Percentiles rank a stretch among this genome's conserved stretches.
Evolutionary conservation across 2,888 invertebrate species (phyloP).

Genomic region (Leuctra nigra): DNA sequence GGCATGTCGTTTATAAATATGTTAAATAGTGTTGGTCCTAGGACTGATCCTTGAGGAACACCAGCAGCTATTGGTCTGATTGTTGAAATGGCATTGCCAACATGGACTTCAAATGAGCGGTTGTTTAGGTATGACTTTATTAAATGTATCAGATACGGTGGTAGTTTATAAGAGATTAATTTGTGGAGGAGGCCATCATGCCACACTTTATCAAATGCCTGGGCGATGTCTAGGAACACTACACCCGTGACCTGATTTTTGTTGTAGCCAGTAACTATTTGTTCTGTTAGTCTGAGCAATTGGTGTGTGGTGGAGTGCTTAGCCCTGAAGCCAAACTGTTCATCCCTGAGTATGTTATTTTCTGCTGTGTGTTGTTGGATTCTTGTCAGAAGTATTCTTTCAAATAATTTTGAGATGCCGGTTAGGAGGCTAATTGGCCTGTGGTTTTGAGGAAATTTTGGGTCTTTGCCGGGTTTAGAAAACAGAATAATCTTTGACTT

Average conservation of each 20-base stretch:
- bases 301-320: slow-evolving; percentile 11
- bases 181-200: slow-evolving; percentile 13
- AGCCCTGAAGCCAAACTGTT: slow-evolving; percentile 14
- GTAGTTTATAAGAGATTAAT: slow-evolving; percentile 14
- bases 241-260: background rate
- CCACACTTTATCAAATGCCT: slow-evolving; percentile 12
- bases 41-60: slow-evolving; percentile 12
- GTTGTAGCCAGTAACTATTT: background rate
- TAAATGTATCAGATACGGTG: background rate
- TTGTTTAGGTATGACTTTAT: slow-evolving; percentile 1
- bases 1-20: slow-evolving; percentile 18
- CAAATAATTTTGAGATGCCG: background rate
- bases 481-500: slow-evolving; percentile 30
- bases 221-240: slow-evolving; percentile 11
- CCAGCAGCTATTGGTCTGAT: slow-evolving; percentile 1
- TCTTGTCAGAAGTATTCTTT: background rate
- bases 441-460: slow-evolving; percentile 27
- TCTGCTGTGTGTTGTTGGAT: slow-evolving; percentile 22
- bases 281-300: background rate
- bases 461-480: slow-evolving; percentile 31
- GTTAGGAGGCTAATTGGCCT: slow-evolving; percentile 32
- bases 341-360: slow-evolving; percentile 15
- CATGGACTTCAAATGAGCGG: background rate
- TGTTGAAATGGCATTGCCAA: background rate
- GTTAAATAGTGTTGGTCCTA: slow-evolving; percentile 8